Base-by-base conservation (phyloP, 2,113 vertebrate genomes). In the Anser cygnoides region DNA sequence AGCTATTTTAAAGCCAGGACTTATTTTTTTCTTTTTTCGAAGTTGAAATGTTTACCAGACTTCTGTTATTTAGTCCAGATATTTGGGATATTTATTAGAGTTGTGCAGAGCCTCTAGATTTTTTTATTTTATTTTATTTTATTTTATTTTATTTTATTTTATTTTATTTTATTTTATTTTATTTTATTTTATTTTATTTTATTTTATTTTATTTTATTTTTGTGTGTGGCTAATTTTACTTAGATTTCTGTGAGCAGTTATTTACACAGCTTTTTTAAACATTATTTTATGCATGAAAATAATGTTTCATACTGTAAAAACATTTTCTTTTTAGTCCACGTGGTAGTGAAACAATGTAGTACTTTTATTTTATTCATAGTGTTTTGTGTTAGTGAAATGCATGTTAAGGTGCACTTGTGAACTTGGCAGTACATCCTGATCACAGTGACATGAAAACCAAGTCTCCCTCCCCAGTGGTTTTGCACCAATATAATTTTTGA, bases 11-110 rank as follows among this genome's bases (percentile, higher is more conserved):
- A 79, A 90, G 59, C 83, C 35, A 33, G 37, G 33, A 46, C 18
- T 93, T 29, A 11, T 68, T 66, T 62, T 79, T 20, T 79, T 20
- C n/a, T 19, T 72, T 6, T 84, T 92, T 94, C 3, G 9, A 77
- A 94, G 66, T 80, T 62, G 82, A 87, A 88, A 94, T 91, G 83
- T 95, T 89, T 84, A 74, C 68, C 61, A 71, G 67, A 49, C 31
- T 87, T 73, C 88, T 84, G 67, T 83, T 2, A 8, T 72, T 84
- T 84, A 55, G 62, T 76, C 84, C 81, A 89, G 92, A 76, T 87
- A 94, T 89, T 87, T 94, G 52, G 74, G 55, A n/a, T 92, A 73
- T 89, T 62, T 72, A 72, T 72, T 76, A 85, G 62, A 72, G 31
- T n/a, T 66, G 11, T 66, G 90, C 66, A 87, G 68, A 71, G 66